These are phyloP conservation scores for Miichthys miiuy DNA, from an alignment of 2,797 vertebrate species.

Conservation along the genomic window DNA sequence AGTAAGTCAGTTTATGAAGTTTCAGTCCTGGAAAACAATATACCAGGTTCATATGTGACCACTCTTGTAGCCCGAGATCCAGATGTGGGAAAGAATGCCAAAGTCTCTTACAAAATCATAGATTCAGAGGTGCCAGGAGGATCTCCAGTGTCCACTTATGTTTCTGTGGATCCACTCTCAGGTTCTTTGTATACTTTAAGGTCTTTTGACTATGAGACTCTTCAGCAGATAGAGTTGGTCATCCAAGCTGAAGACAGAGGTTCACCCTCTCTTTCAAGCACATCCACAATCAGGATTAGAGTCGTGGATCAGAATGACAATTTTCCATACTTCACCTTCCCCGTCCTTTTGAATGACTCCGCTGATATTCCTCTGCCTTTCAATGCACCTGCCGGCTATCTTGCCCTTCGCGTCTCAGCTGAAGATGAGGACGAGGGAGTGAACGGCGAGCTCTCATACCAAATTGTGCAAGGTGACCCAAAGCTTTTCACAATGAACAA, in stretches of 20 bases:
- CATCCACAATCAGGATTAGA: slow-evolving; percentile 67
- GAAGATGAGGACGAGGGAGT: slow-evolving; percentile 77
- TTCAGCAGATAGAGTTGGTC: slow-evolving; percentile 75
- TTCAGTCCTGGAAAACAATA: slow-evolving; percentile 86
- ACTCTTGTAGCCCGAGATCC: slow-evolving; percentile 84
- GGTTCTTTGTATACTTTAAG: slow-evolving; percentile 77
- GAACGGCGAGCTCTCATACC: slow-evolving; percentile 75
- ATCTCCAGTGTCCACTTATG: slow-evolving; percentile 75
- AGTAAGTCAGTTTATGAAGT: slow-evolving; percentile 84
- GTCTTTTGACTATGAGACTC: slow-evolving; percentile 79
- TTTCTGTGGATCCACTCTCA: slow-evolving; percentile 76
- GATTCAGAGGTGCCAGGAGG: slow-evolving; percentile 77
- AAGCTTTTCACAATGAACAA: slow-evolving; percentile 78
- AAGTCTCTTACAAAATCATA: slow-evolving; percentile 82
- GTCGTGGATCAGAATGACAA: slow-evolving; percentile 86
- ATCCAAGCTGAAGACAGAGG: slow-evolving; percentile 80
- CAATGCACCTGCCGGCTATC: slow-evolving; percentile 72
- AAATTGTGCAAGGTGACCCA: slow-evolving; percentile 69
- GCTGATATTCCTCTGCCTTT: slow-evolving; percentile 77
- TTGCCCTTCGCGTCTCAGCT: slow-evolving; percentile 75
- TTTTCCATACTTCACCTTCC: slow-evolving; percentile 76
- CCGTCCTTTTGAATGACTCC: slow-evolving; percentile 74
- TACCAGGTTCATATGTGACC: slow-evolving; percentile 85
- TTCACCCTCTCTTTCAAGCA: slow-evolving; percentile 69
- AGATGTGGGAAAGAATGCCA: slow-evolving; percentile 75